Evolutionary conservation across 2,113 vertebrate genomes (phyloP).

Genomic region (Gadus chalcogrammus): DNA sequence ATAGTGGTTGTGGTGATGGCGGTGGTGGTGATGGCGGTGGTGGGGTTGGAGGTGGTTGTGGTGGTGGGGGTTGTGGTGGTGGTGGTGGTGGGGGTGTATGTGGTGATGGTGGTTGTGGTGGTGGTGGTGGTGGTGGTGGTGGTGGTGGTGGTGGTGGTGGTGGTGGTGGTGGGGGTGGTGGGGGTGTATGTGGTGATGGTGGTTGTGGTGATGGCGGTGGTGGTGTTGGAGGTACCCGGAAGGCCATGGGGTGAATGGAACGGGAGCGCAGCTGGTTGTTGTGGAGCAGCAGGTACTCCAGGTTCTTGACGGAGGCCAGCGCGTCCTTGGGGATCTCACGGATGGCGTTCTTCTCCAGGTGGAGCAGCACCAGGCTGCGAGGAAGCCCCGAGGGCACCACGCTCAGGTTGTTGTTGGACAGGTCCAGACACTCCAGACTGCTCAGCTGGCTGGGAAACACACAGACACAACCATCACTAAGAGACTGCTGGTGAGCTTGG

Average conservation of each 20-base stretch:
- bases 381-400: constrained; percentile 88
- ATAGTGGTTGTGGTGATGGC: too few species aligned
- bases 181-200: too few species aligned
- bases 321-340: constrained; percentile 78
- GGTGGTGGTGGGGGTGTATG: too few species aligned
- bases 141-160: neutral
- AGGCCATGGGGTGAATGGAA: constrained; percentile 85
- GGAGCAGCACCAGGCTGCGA: constrained; percentile 87
- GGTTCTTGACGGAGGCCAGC: constrained; percentile 82
- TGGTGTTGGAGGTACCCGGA: constrained; percentile 60
- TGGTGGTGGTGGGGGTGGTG: neutral
- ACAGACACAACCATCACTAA: neutral
- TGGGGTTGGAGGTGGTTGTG: too few species aligned
- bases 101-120: too few species aligned
- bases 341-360: constrained; percentile 94
- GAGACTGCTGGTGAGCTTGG: neutral
- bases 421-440: constrained; percentile 91
- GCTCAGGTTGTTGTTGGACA: constrained; percentile 95
- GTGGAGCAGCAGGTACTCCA: constrained; percentile 95
- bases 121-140: too few species aligned
- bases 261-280: constrained; percentile 88
- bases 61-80: too few species aligned
- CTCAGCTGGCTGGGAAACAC: constrained; percentile 78
- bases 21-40: too few species aligned
- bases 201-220: neutral